Conservation (phyloP, 1,140 invertebrate species). For the Drosophila busckii region DNA sequence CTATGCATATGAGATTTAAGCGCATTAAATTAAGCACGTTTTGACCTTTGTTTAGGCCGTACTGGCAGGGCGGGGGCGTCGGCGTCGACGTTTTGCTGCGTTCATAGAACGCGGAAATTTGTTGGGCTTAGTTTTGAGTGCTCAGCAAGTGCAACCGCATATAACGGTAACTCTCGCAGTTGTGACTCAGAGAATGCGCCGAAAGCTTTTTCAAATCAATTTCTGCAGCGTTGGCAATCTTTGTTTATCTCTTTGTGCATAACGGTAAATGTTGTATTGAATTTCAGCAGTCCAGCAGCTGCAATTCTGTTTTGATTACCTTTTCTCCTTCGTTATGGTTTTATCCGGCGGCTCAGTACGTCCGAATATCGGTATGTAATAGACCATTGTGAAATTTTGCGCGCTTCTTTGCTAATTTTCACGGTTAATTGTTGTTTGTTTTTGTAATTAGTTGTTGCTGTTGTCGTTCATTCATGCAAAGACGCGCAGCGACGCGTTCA, state of each 20-base stretch:
- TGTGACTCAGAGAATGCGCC: conserved; percentile 16
- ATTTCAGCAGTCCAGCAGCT: not conserved
- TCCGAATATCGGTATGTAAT: conserved; percentile 69
- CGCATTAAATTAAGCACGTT: conserved; percentile 56
- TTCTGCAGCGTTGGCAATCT: conserved; percentile 23
- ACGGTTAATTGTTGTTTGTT: conserved; percentile 58
- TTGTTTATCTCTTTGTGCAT: not conserved
- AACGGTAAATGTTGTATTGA: conserved; percentile 6
- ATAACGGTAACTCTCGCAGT: conserved; percentile 16
- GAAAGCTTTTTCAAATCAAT: conserved; percentile 1
- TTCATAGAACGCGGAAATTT: conserved; percentile 71
- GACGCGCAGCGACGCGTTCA: conserved; percentile 8
- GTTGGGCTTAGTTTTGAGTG: conserved; percentile 9
- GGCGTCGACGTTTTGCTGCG: conserved; percentile 17
- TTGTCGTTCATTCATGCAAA: conserved; percentile 58
- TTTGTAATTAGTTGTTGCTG: conserved; percentile 53
- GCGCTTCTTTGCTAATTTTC: conserved; percentile 26
- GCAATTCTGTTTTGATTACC: conserved; percentile 52
- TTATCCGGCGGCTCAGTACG: conserved; percentile 71
- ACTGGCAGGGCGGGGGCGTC: too few species aligned
- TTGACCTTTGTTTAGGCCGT: conserved; percentile 45
- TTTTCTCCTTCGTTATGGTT: conserved; percentile 60
- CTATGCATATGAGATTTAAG: conserved; percentile 55
- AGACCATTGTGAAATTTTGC: conserved; percentile 56
- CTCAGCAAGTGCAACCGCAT: conserved; percentile 31